Percentiles rank a stretch among this genome's conserved stretches.
Evolutionary conservation across 2,888 invertebrate genomes (phyloP).

Genomic region (Protula sp.): DNA sequence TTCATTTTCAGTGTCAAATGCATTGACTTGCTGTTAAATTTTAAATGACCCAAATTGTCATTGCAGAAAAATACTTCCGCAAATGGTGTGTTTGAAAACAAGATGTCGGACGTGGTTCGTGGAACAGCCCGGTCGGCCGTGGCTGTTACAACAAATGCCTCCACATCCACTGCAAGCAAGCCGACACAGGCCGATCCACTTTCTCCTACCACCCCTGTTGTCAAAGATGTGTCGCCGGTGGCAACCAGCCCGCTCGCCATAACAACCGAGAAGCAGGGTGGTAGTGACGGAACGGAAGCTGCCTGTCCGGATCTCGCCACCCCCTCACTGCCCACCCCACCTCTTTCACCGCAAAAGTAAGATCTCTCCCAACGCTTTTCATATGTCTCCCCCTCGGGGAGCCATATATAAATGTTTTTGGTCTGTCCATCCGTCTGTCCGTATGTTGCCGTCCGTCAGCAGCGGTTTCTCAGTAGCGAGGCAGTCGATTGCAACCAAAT

Average conservation of each 20-base stretch:
- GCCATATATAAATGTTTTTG: too few relatives aligned
- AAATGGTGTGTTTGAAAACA: slow-evolving; percentile 49
- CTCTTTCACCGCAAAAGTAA: slow-evolving; percentile 17
- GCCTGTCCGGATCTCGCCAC: neutral
- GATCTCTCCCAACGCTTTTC: too few relatives aligned
- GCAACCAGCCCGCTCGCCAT: neutral
- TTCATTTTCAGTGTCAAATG: too few relatives aligned
- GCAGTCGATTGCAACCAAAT: too few relatives aligned
- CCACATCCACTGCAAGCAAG: neutral
- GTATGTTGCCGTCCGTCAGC: too few relatives aligned
- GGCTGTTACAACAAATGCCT: slow-evolving; percentile 24
- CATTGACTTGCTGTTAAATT: too few relatives aligned
- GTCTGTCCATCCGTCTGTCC: too few relatives aligned
- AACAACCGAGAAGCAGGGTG: neutral
- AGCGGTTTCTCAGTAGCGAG: too few relatives aligned
- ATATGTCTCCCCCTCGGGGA: too few relatives aligned
- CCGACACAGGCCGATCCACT: neutral
- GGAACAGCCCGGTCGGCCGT: slow-evolving; percentile 62
- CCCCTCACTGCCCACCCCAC: slow-evolving; percentile 10
- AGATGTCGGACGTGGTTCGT: slow-evolving; percentile 74
- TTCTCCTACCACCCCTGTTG: neutral
- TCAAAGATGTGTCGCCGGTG: neutral
- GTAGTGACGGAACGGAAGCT: neutral
- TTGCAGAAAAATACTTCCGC: slow-evolving; percentile 39
- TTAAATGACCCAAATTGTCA: too few relatives aligned